A percentile compares a stretch with the other conserved stretches of the same genome.
Conservation (phyloP, 1,140 invertebrate species). For the Zaprionus inermis region DNA sequence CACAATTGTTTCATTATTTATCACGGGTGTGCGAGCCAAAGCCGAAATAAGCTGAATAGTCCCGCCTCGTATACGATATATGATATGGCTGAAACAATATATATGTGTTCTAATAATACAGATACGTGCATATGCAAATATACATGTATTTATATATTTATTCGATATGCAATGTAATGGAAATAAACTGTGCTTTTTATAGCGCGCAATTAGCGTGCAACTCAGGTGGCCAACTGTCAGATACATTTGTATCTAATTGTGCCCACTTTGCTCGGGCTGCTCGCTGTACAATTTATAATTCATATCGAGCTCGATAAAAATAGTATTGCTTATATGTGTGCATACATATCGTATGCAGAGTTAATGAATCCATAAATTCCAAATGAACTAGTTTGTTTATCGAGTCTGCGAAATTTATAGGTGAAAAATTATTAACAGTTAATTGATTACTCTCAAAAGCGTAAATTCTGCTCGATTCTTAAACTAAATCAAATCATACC, state of each 20-base stretch:
- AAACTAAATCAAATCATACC: neutral
- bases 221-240: neutral
- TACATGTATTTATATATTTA: neutral
- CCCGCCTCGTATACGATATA: neutral
- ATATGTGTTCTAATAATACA: slow-evolving; percentile 13
- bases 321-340: neutral
- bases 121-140: neutral
- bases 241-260: neutral
- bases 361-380: neutral
- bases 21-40: neutral
- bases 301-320: neutral
- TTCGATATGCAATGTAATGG: neutral
- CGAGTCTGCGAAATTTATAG: neutral
- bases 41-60: neutral
- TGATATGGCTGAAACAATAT: slow-evolving; percentile 1
- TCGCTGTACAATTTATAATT: neutral
- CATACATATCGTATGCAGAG: neutral
- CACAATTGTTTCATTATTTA: neutral
- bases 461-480: neutral
- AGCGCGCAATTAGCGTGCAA: neutral
- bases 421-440: neutral
- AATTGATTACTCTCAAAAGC: neutral
- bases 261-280: neutral
- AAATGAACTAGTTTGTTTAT: neutral
- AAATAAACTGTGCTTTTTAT: slow-evolving; percentile 4